These are phyloP conservation scores for Brachionus koreanus DNA, from an alignment of 1,140 invertebrate genomes.

Conservation along the genomic window DNA sequence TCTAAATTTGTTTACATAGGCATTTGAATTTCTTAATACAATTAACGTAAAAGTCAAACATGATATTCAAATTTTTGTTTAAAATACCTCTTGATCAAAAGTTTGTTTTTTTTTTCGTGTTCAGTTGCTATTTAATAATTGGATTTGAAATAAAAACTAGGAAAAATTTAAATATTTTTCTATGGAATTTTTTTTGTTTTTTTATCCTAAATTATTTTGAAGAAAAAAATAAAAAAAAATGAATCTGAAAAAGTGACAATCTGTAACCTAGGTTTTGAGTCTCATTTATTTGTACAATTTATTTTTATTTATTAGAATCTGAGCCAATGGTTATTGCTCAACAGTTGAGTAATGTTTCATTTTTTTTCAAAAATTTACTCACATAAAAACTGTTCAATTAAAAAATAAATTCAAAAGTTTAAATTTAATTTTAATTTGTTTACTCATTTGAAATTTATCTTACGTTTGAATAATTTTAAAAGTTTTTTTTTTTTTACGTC, in stretches of 20 bases:
- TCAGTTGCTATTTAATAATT: neutral
- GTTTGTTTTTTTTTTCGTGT: neutral
- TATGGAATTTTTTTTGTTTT: neutral
- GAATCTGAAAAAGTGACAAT: neutral
- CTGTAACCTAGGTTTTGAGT: neutral
- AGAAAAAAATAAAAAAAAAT: neutral
- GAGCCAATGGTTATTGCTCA: neutral
- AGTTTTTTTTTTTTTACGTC: neutral
- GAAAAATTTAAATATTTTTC: neutral
- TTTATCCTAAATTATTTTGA: neutral
- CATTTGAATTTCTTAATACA: neutral
- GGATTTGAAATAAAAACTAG: neutral
- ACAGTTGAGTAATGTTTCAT: neutral
- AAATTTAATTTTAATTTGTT: neutral
- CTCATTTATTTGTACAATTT: neutral
- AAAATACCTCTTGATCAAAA: neutral
- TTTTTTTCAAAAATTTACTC: neutral
- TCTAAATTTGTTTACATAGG: neutral
- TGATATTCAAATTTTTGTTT: neutral
- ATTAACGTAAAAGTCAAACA: neutral
- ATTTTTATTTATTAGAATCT: neutral
- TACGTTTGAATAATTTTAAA: neutral
- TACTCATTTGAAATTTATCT: neutral
- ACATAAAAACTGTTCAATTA: neutral
- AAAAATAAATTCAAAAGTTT: no score